A percentile compares a stretch with the other conserved stretches of the same genome.
phyloP scores from a whole-genome alignment of 2,113 vertebrate genomes.

The Tretioscincus oriximinensis region DNA sequence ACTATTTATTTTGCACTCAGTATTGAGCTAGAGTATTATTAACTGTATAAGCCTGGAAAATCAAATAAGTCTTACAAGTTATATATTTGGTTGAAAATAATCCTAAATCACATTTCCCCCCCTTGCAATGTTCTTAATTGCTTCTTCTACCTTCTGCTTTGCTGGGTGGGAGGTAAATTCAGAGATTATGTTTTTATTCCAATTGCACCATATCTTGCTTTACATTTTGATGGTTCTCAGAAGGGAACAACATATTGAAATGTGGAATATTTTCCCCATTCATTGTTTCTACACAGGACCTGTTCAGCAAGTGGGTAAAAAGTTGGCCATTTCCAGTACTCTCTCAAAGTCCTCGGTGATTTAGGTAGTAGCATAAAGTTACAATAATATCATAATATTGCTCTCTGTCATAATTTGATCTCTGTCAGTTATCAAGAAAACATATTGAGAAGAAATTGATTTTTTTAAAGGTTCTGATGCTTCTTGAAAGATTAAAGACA shows the following conservation, averaged over 20 bases:
- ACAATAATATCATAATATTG: too few relatives aligned
- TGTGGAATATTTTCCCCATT: too few relatives aligned
- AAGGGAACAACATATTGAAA: not conserved
- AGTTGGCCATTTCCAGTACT: too few relatives aligned
- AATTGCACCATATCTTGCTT: not conserved
- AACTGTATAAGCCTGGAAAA: constrained; percentile 19
- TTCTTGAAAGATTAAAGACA: too few relatives aligned
- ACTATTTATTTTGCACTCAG: constrained; percentile 36
- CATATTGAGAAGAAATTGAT: too few relatives aligned
- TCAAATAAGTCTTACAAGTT: constrained; percentile 9
- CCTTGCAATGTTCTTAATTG: constrained; percentile 31
- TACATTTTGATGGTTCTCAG: constrained; percentile 7
- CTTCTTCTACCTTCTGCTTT: constrained; percentile 30
- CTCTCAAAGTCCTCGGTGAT: too few relatives aligned
- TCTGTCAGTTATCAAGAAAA: too few relatives aligned
- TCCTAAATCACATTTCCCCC: not conserved
- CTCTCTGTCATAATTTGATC: too few relatives aligned
- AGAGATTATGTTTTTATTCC: constrained; percentile 17
- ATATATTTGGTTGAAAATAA: not conserved
- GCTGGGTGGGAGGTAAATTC: not conserved
- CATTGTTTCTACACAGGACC: too few relatives aligned
- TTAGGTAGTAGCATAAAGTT: too few relatives aligned
- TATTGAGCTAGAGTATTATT: constrained; percentile 33
- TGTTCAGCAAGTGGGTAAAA: too few relatives aligned
- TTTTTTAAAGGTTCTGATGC: too few relatives aligned